These are phyloP conservation scores for Scolopax rusticola DNA, from an alignment of 2,797 vertebrate species.

Conservation along the genomic window DNA sequence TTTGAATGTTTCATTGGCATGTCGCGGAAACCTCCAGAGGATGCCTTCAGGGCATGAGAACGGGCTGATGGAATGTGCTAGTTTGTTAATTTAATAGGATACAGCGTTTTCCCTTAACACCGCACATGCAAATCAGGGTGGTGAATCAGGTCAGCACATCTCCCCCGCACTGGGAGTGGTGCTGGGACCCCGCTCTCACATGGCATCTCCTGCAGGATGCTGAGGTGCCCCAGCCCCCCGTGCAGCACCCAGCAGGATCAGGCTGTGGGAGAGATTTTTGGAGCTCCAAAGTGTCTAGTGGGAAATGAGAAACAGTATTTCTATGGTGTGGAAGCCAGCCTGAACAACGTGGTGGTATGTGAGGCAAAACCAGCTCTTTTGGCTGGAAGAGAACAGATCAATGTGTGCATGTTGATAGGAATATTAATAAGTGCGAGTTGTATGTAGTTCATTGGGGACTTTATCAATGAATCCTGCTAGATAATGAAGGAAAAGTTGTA, in stretches of 20 bases:
- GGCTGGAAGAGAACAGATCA: neutral
- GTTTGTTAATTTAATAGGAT: slow-evolving; percentile 71
- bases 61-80: slow-evolving; percentile 62
- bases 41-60: slow-evolving; percentile 68
- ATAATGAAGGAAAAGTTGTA: neutral
- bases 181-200: neutral
- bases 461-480: neutral
- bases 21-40: slow-evolving; percentile 67
- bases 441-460: neutral
- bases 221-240: neutral
- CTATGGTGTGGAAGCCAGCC: neutral
- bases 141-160: slow-evolving; percentile 56
- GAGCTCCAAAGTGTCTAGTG: neutral
- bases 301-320: slow-evolving; percentile 24
- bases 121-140: slow-evolving; percentile 34
- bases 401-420: neutral
- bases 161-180: neutral
- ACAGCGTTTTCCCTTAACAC: slow-evolving; percentile 44
- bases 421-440: slow-evolving; percentile 1
- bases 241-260: neutral
- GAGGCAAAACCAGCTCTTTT: neutral
- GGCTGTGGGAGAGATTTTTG: neutral
- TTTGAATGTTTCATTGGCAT: slow-evolving; percentile 67
- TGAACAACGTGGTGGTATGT: neutral
- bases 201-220: neutral